Base-by-base conservation (phyloP, 2,113 vertebrate species). In the Brachyistius frenatus region DNA sequence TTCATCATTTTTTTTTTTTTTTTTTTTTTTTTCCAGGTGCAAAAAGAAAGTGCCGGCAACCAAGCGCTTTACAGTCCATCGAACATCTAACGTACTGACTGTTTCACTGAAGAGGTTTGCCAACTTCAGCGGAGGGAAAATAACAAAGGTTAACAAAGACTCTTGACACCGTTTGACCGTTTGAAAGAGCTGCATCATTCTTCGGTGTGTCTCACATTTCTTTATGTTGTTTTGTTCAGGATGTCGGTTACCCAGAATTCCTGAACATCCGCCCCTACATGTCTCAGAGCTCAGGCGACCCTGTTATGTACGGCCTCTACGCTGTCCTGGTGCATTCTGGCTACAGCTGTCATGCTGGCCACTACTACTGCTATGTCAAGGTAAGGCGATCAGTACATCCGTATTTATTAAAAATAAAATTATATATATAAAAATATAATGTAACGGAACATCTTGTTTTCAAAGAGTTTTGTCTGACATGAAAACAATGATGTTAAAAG, bases 311-410 rank as follows among this genome's bases (percentile, higher is more conserved):
- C 0, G 94, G 94, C 0, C 96, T 99, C 46, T 99, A 99, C 0
- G 97, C 97, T 0, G 97, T 98, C 46, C 94, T 99, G 85, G 98
- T 99, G 56, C 98, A 99, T 87, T 97, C 97, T 1, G 98, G 97
- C 7, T 96, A 97, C 90, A 98, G 96, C 84, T 99, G 97, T 92
- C 96, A 98, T 0, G 96, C 96, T 0, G 97, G 97, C 0, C 98
- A 99, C 89, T 99, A 99, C 73, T 99, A 98, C 90, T 99, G 98
- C 92, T 98, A 99, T 0, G 96, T 99, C 64, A 99, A 99, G 95
- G 98, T 98, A 73, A 88, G 39, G 50, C 0, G 0, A 41, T 10
- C 3, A 2, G n/a, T 11, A 2, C 41, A 13, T 11, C 41, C 9
- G 2, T 44, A 5, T 44, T 44, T 44, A 50, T 50, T n/a, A 10